phyloP scores from a whole-genome alignment of 2,113 vertebrate species.

The Cercocebus atys region DNA sequence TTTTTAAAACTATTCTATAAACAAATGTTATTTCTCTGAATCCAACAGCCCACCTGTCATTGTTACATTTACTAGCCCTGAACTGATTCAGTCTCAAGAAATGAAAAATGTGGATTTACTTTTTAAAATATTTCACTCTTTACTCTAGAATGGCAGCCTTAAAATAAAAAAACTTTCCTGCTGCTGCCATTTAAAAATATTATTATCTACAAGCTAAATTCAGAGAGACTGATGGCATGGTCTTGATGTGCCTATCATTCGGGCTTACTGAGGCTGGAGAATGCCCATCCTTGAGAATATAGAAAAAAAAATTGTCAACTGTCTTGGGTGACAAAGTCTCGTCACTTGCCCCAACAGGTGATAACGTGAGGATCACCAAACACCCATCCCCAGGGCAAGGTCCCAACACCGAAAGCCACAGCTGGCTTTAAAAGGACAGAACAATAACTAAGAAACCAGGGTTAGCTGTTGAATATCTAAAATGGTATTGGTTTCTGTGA shows the following conservation, averaged over 20 bases:
- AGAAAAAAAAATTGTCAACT: not conserved
- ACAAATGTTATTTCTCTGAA: not conserved
- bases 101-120: not conserved
- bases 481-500: not conserved
- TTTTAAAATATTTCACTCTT: slow-evolving; percentile 4
- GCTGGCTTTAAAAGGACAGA: not conserved
- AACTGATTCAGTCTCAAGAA: not conserved
- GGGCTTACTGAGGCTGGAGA: not conserved
- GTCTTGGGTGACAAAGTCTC: not conserved
- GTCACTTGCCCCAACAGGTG: not conserved
- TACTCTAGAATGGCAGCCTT: not conserved
- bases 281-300: not conserved
- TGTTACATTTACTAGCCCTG: not conserved
- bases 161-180: not conserved
- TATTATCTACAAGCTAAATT: not conserved
- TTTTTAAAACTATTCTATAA: not conserved
- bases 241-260: not conserved
- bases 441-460: not conserved
- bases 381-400: not conserved
- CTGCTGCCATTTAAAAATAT: not conserved
- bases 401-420: not conserved
- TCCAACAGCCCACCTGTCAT: not conserved
- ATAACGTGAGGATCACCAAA: not conserved
- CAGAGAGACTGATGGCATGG: not conserved
- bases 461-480: not conserved